These are phyloP conservation scores for Ischnus inquisitorius DNA, from an alignment of 2,888 invertebrate species.

Conservation along the genomic window DNA sequence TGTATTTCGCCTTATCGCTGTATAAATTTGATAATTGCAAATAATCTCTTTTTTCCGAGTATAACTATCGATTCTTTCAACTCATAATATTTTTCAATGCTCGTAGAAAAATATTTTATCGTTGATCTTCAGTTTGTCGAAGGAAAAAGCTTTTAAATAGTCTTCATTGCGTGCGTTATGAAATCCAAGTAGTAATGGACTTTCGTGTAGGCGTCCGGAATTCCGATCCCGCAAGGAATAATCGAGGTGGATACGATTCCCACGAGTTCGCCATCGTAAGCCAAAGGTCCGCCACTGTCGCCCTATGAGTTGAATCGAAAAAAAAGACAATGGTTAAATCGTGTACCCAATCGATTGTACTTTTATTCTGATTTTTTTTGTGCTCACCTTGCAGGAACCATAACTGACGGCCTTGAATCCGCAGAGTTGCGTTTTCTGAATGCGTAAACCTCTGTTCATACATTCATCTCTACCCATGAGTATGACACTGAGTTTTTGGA, in stretches of 20 bases:
- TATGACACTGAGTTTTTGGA: slow-evolving; percentile 54
- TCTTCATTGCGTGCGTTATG: slow-evolving; percentile 12
- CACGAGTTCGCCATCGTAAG: slow-evolving; percentile 48
- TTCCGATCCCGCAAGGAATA: slow-evolving; percentile 21
- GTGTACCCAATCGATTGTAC: not conserved
- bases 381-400: slow-evolving; percentile 49
- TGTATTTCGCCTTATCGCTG: too few relatives aligned
- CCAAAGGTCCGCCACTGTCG: slow-evolving; percentile 71
- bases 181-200: slow-evolving; percentile 45
- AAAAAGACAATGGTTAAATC: not conserved
- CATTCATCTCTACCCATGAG: not conserved
- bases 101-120: too few relatives aligned
- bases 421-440: slow-evolving; percentile 42
- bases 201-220: slow-evolving; percentile 66
- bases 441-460: not conserved
- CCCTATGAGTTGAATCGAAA: slow-evolving; percentile 52
- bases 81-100: too few relatives aligned
- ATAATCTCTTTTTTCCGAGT: too few relatives aligned
- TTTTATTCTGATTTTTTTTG: not conserved
- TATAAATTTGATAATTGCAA: too few relatives aligned
- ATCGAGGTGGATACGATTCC: slow-evolving; percentile 62
- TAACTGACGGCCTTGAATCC: not conserved
- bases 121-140: too few relatives aligned
- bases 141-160: too few relatives aligned
- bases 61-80: too few relatives aligned